phyloP scores from a whole-genome alignment of 2,113 vertebrate species.

The Xiphias gladius region DNA sequence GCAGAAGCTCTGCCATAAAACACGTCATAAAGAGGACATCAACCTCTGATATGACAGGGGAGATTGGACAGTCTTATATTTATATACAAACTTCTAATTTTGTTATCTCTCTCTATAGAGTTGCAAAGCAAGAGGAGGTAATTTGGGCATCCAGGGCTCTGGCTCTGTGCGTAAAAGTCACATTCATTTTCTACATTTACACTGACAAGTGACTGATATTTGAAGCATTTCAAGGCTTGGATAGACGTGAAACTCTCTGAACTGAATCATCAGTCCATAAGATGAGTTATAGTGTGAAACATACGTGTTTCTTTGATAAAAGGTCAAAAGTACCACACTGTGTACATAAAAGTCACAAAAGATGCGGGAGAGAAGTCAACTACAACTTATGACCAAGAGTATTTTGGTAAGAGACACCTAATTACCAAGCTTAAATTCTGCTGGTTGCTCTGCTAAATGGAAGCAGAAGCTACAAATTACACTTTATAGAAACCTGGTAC shows the following conservation, averaged over 20 bases:
- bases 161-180: too few relatives aligned
- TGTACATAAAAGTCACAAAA: not conserved
- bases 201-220: not conserved
- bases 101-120: too few relatives aligned
- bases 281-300: not conserved
- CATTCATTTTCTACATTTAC: too few relatives aligned
- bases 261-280: not conserved
- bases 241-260: not conserved
- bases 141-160: too few relatives aligned
- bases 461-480: not conserved
- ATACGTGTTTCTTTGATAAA: not conserved
- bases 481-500: not conserved
- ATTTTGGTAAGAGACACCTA: not conserved
- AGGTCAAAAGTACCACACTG: not conserved
- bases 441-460: not conserved
- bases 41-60: too few relatives aligned
- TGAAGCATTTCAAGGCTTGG: not conserved
- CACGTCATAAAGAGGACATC: too few relatives aligned
- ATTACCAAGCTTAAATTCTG: not conserved
- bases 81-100: too few relatives aligned
- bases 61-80: too few relatives aligned
- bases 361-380: too few relatives aligned
- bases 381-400: not conserved
- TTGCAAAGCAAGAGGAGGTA: too few relatives aligned
- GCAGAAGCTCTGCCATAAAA: not conserved